Conservation (phyloP, 2,797 vertebrate genomes). For the Prionace glauca region DNA sequence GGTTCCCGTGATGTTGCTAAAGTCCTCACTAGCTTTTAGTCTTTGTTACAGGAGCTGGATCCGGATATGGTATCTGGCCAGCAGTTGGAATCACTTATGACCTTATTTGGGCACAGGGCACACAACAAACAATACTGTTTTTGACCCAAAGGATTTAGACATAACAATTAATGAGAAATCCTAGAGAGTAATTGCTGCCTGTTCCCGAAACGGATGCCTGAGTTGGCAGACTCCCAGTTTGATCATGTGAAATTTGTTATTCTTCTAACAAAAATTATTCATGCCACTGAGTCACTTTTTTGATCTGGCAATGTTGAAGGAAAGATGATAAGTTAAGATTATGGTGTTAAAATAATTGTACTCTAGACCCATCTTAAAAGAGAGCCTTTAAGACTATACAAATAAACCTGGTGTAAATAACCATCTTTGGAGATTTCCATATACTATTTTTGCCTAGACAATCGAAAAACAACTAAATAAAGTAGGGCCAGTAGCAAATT, state of each 20-base stretch:
- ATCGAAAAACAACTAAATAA: neutral
- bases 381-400: neutral
- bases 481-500: too few species aligned
- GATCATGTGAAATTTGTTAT: neutral
- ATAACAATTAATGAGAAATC: neutral
- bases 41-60: neutral
- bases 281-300: neutral
- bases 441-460: neutral
- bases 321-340: neutral
- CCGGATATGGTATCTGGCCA: neutral
- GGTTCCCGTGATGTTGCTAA: too few species aligned
- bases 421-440: neutral
- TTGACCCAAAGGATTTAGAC: neutral
- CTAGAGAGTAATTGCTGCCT: neutral
- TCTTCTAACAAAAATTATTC: neutral
- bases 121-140: neutral
- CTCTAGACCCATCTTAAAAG: neutral
- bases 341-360: neutral
- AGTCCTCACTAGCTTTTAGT: too few species aligned
- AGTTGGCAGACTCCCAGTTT: neutral
- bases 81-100: neutral
- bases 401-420: neutral
- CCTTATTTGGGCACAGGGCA: neutral
- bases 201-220: neutral
- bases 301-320: neutral